These are phyloP conservation scores for Tetramorium parvispinum DNA, from an alignment of 1,140 invertebrate species.

Conservation along the genomic window DNA sequence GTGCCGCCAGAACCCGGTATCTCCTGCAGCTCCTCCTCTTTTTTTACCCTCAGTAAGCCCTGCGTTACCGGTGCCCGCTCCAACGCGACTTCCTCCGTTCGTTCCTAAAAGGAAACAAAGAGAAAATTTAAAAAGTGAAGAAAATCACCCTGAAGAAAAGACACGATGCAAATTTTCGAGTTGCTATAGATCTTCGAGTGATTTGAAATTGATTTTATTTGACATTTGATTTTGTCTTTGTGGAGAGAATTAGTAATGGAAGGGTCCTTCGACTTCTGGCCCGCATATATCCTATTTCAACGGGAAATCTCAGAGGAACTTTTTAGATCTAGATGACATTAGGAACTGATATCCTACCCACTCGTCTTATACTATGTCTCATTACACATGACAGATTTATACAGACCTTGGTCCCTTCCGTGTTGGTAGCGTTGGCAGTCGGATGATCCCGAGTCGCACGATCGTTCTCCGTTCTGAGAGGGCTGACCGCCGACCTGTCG, in stretches of 20 bases:
- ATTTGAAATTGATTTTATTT: not conserved
- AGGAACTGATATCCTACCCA: too few species aligned
- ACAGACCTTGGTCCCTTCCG: slow-evolving; percentile 82
- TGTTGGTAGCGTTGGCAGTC: slow-evolving; percentile 78
- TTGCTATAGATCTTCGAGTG: not conserved
- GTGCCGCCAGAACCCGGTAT: slow-evolving; percentile 74
- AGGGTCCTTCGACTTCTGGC: too few species aligned
- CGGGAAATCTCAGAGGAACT: too few species aligned
- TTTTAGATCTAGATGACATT: too few species aligned
- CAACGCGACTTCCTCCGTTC: slow-evolving; percentile 78
- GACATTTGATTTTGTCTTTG: not conserved
- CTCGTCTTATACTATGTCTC: not conserved
- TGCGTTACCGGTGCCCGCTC: slow-evolving; percentile 82
- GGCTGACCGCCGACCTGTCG: slow-evolving; percentile 68
- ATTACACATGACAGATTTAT: not conserved
- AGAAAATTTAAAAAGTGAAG: not conserved
- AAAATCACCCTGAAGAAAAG: too few species aligned
- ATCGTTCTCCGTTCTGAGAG: slow-evolving; percentile 78
- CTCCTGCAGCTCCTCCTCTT: slow-evolving; percentile 84
- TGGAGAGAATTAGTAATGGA: not conserved
- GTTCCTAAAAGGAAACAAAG: slow-evolving; percentile 71
- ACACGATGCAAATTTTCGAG: not conserved
- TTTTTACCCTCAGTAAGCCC: slow-evolving; percentile 84
- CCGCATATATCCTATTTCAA: too few species aligned
- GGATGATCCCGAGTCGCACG: slow-evolving; percentile 76